phyloP scores from a whole-genome alignment of 1,140 invertebrate genomes.

The Melanaphis sacchari region DNA sequence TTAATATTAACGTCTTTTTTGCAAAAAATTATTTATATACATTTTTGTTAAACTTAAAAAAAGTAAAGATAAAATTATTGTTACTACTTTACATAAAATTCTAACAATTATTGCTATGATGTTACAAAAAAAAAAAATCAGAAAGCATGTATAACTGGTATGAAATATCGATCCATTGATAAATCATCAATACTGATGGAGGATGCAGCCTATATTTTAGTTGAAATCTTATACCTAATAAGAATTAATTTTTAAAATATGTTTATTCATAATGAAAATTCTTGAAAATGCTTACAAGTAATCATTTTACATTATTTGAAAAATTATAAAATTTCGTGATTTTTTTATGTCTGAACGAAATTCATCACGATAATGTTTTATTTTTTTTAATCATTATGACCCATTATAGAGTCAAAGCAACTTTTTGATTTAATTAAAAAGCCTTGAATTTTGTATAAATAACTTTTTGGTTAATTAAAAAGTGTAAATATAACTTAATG shows the following conservation, averaged over 20 bases:
- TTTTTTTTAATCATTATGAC: not conserved
- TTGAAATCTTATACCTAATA: not conserved
- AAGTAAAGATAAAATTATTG: not conserved
- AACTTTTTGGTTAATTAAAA: not conserved
- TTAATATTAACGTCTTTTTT: too few species aligned
- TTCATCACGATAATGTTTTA: not conserved
- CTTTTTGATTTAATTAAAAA: not conserved
- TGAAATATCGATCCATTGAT: not conserved
- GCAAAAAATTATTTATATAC: too few species aligned
- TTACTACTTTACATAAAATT: not conserved
- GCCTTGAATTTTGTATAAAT: too few species aligned
- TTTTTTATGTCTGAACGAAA: not conserved
- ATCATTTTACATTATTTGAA: not conserved
- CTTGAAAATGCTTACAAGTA: not conserved
- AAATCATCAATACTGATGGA: not conserved
- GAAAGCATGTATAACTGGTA: not conserved
- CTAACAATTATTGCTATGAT: not conserved
- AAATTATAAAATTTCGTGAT: not conserved
- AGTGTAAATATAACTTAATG: too few species aligned
- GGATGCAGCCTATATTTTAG: not conserved
- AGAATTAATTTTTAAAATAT: not conserved
- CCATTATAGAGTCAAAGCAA: not conserved
- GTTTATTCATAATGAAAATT: not conserved
- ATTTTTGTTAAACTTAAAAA: not conserved
- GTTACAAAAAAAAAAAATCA: not conserved